Percentiles rank a stretch among this genome's conserved stretches.
phyloP scores from a whole-genome alignment of 2,113 vertebrate genomes.

The Melanocharis versteri region DNA sequence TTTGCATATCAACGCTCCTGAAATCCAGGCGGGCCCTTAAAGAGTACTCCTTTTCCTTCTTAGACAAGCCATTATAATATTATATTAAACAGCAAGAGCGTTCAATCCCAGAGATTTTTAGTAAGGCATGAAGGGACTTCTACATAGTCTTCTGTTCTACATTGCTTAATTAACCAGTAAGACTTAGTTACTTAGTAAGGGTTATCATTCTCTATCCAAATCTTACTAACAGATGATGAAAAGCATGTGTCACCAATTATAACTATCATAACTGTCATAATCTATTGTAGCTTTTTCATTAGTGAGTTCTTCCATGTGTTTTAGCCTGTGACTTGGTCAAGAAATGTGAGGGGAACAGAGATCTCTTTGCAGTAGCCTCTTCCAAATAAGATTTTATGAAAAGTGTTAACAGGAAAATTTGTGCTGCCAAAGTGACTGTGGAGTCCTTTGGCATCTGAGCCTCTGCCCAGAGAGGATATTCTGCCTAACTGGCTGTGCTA shows the following conservation, averaged over 20 bases:
- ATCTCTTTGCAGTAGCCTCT: not conserved
- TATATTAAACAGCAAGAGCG: not conserved
- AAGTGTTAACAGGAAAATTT: not conserved
- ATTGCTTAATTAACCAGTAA: not conserved
- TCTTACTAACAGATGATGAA: not conserved
- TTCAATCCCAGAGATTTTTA: not conserved
- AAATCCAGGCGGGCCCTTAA: not conserved
- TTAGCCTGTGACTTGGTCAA: not conserved
- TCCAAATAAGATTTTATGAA: not conserved
- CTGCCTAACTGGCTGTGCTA: not conserved
- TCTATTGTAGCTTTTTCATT: not conserved
- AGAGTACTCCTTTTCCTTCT: not conserved
- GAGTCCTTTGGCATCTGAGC: not conserved
- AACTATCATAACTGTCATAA: not conserved
- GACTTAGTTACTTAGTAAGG: not conserved
- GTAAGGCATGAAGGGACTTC: not conserved
- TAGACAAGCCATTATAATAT: not conserved
- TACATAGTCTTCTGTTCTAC: not conserved
- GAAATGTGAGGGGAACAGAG: not conserved
- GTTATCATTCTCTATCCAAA: not conserved
- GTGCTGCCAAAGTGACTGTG: not conserved
- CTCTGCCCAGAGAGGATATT: not conserved
- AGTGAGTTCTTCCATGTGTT: not conserved
- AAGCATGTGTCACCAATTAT: not conserved
- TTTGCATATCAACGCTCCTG: not conserved